Evolutionary conservation across 92 coral and sea anemone genomes (phyloP).

Genomic region (Pocillopora grandis): DNA sequence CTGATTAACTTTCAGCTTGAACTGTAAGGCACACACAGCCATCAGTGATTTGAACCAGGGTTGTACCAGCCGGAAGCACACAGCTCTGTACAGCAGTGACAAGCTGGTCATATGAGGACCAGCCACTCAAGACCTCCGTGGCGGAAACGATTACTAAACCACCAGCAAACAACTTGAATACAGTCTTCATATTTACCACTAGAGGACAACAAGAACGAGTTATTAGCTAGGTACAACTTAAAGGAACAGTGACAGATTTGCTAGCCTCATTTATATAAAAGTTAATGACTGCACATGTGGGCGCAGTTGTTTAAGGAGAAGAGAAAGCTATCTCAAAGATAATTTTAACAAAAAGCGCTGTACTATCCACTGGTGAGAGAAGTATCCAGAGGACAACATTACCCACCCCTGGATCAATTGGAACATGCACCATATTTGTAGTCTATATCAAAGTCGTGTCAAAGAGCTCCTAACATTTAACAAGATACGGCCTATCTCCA

Average conservation of each 20-base stretch:
- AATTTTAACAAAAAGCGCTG: too few relatives aligned
- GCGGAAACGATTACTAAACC: constrained; percentile 4
- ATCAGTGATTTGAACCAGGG: neutral
- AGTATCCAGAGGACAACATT: too few relatives aligned
- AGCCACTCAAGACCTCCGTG: neutral
- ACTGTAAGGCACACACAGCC: constrained; percentile 37
- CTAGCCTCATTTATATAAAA: neutral
- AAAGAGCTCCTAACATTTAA: neutral
- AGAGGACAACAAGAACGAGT: neutral
- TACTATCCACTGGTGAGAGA: too few relatives aligned
- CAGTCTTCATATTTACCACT: constrained; percentile 17
- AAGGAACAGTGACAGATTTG: neutral
- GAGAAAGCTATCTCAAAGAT: neutral
- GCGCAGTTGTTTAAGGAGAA: too few relatives aligned
- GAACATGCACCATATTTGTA: neutral
- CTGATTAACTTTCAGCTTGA: constrained; percentile 27
- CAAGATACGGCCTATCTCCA: neutral
- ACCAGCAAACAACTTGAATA: constrained; percentile 14
- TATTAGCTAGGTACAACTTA: neutral
- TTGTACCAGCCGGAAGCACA: constrained; percentile 27
- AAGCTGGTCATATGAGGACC: constrained; percentile 3
- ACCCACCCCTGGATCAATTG: too few relatives aligned
- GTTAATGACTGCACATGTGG: neutral
- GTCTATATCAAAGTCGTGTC: neutral
- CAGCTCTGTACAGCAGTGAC: constrained; percentile 19